Conservation (phyloP, 1,140 invertebrate species). For the Heliconius melpomene region DNA sequence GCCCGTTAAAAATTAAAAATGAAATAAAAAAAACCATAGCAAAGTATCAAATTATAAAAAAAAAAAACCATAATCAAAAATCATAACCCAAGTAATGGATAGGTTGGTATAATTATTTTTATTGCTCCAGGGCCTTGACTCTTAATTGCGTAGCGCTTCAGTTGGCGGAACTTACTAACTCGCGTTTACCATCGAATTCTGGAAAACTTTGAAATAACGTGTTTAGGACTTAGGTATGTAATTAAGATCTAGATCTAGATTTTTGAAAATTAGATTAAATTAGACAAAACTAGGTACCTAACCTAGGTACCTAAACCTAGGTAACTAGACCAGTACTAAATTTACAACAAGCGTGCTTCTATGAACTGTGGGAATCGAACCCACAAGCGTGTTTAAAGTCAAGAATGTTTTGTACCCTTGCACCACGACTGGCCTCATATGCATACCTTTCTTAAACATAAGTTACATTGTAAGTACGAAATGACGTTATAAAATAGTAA, state of each 20-base stretch:
- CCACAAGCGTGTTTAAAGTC: no score
- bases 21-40: neutral
- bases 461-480: no score
- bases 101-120: conserved; percentile 7
- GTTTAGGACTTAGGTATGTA: neutral
- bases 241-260: neutral
- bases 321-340: no score
- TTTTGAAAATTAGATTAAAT: neutral
- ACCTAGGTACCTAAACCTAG: no score
- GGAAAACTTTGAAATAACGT: neutral
- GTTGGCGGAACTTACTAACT: neutral
- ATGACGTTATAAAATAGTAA: no score
- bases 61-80: conserved; percentile 4
- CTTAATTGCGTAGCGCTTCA: conserved; percentile 10
- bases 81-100: conserved; percentile 4
- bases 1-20: neutral
- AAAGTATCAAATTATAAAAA: neutral
- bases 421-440: no score
- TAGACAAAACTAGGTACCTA: neutral
- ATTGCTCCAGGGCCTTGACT: conserved; percentile 13
- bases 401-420: no score
- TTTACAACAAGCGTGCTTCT: no score
- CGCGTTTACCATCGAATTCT: conserved; percentile 4
- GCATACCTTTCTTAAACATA: no score
- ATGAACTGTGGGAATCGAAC: no score